Evolutionary conservation across 2,797 vertebrate genomes (phyloP), one percentile per base, ranked within the genome.

Genomic region (Halcyon smyrnensis): DNA sequence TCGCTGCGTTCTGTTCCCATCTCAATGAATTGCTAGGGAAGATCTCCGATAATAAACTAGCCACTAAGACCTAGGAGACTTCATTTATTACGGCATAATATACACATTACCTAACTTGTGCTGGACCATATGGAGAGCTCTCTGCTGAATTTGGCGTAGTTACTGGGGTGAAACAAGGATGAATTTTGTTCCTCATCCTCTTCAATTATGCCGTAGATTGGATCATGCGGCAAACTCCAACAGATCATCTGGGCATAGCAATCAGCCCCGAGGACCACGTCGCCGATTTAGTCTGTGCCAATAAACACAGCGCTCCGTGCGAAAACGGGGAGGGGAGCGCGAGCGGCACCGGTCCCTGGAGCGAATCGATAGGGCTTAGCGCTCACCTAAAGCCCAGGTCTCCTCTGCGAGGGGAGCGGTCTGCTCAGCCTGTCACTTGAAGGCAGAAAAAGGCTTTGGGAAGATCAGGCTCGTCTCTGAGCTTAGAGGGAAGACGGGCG

Each of bases 81-180:
- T 95, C 97, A 89, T 98, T 97, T 94, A 95, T 97, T 97, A 97
- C 87, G 93, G 96, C 96, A 81, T 92, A 73, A 95, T 96, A 91
- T 93, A 88, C 96, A 73, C 97, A 93, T 98, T 97, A 94, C 97
- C 96, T 96, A 89, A 78, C 96, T 95, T 28, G 93, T 76, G 95
- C 71, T 65, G 93, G 95, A 97, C 96, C 97, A 97, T 97, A 97
- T 97, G 98, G 98, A 98, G 97, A 93, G 48, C 94, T 97, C 96
- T 94, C 95, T 74, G 91, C 87, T 97, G 97, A 92, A 95, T 97
- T 95, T 92, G 97, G 95, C 87, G 77, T 74, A 86, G 95, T 89
- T 91, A 94, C 92, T 89, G 93, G 97, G 96, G 90, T 96, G 97
- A 97, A 97, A 97, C 84, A 2, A 84, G 97, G 94, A 95, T 8